These are phyloP conservation scores for Mus spicilegus DNA, from an alignment of 2,113 vertebrate species.

Conservation along the genomic window DNA sequence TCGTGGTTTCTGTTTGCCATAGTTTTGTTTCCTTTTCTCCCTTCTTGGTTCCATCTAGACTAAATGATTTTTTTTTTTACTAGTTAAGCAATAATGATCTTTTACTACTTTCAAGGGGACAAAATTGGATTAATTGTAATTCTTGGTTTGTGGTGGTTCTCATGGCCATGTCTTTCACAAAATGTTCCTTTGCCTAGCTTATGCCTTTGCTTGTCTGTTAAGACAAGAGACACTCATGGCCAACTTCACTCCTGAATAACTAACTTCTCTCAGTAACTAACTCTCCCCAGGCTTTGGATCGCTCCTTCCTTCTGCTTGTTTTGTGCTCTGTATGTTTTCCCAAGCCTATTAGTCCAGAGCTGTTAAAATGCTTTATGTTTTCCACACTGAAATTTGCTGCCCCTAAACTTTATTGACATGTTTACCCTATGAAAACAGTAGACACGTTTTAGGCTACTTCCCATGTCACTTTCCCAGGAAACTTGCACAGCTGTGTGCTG, in stretches of 20 bases:
- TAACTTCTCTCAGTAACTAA: background rate
- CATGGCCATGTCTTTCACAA: background rate
- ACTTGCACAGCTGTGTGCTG: background rate
- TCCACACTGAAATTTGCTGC: background rate
- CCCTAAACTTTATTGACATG: background rate
- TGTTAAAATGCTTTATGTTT: background rate
- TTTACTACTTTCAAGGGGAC: background rate
- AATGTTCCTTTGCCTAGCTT: background rate
- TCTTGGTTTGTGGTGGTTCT: background rate
- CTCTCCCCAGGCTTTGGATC: background rate
- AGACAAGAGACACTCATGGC: background rate
- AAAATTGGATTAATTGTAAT: background rate
- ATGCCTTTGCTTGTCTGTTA: background rate
- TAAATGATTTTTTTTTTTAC: background rate
- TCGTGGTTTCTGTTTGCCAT: background rate
- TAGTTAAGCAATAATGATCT: background rate
- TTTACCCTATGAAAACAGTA: background rate
- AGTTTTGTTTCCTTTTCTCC: background rate
- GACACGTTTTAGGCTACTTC: background rate
- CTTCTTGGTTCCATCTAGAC: conserved; percentile 21
- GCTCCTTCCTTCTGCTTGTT: background rate
- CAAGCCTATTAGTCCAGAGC: background rate
- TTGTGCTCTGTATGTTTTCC: background rate
- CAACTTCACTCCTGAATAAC: background rate
- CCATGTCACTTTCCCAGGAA: too few relatives aligned